These are phyloP conservation scores for Nomada ferruginata DNA, from an alignment of 2,888 invertebrate species.

Conservation along the genomic window DNA sequence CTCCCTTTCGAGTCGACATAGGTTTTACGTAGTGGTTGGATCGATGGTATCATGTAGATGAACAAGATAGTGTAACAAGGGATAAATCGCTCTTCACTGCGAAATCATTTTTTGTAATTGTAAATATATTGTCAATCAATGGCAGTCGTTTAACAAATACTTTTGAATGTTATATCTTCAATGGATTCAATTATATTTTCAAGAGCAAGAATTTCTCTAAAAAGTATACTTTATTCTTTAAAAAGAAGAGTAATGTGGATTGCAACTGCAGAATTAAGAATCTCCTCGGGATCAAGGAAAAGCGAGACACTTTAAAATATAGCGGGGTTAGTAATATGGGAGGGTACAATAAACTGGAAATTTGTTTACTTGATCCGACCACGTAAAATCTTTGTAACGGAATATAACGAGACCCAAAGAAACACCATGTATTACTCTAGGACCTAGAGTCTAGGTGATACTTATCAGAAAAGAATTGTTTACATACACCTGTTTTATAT, in stretches of 20 bases:
- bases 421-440: slow-evolving; percentile 42
- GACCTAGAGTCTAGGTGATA: slow-evolving; percentile 51
- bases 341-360: too few relatives aligned
- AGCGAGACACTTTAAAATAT: slow-evolving; percentile 52
- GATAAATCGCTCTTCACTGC: slow-evolving; percentile 45
- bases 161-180: slow-evolving; percentile 31
- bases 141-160: slow-evolving; percentile 48
- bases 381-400: slow-evolving; percentile 63
- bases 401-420: slow-evolving; percentile 53
- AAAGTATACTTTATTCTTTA: slow-evolving; percentile 38
- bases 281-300: slow-evolving; percentile 21
- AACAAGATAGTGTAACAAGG: slow-evolving; percentile 38
- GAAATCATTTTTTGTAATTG: slow-evolving; percentile 61
- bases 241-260: slow-evolving; percentile 28
- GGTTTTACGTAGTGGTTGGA: slow-evolving; percentile 67
- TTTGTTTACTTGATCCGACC: slow-evolving; percentile 61
- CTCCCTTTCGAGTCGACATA: slow-evolving; percentile 63
- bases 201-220: slow-evolving; percentile 45
- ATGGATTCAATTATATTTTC: slow-evolving; percentile 38
- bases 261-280: slow-evolving; percentile 35
- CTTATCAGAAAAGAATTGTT: slow-evolving; percentile 52
- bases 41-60: slow-evolving; percentile 51
- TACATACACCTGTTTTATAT: slow-evolving; percentile 58
- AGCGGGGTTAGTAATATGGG: too few relatives aligned
- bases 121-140: slow-evolving; percentile 58